These are phyloP conservation scores for Erpobdella octoculata DNA, from an alignment of 2,888 invertebrate genomes.

Conservation along the genomic window DNA sequence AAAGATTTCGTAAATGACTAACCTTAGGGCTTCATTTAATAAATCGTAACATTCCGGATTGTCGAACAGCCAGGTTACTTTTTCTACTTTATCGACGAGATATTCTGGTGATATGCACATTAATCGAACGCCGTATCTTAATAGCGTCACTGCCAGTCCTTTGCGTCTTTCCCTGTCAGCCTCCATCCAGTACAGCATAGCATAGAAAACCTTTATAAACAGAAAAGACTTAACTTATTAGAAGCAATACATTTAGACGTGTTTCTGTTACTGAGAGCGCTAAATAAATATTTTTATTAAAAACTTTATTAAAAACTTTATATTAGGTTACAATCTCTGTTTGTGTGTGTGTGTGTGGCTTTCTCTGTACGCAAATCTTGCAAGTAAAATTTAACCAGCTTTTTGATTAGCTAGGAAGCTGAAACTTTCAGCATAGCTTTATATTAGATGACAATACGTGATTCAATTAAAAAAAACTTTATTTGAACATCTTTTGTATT, in stretches of 20 bases:
- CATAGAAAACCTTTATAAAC: slow-evolving; percentile 22
- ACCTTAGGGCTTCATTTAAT: slow-evolving; percentile 25
- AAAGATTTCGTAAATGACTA: background rate
- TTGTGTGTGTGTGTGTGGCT: no score
- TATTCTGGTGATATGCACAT: slow-evolving; percentile 29
- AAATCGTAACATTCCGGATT: slow-evolving; percentile 24
- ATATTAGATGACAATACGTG: no score
- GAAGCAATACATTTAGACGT: background rate
- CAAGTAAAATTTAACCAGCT: no score
- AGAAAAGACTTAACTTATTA: background rate
- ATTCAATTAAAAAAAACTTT: no score
- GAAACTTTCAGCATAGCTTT: no score
- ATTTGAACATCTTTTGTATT: no score
- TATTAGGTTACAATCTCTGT: no score
- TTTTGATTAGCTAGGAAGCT: no score
- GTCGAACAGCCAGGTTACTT: slow-evolving; percentile 25
- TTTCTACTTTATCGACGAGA: slow-evolving; percentile 26
- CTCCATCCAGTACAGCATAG: slow-evolving; percentile 25
- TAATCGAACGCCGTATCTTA: slow-evolving; percentile 25
- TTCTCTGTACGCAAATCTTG: no score
- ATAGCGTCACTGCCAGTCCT: slow-evolving; percentile 5
- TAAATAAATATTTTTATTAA: no score
- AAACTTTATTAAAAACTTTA: background rate
- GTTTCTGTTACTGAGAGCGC: background rate
- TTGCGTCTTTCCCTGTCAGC: slow-evolving; percentile 23